Evolutionary conservation across 2,113 vertebrate species (phyloP).

Genomic region (Pholis gunnellus): DNA sequence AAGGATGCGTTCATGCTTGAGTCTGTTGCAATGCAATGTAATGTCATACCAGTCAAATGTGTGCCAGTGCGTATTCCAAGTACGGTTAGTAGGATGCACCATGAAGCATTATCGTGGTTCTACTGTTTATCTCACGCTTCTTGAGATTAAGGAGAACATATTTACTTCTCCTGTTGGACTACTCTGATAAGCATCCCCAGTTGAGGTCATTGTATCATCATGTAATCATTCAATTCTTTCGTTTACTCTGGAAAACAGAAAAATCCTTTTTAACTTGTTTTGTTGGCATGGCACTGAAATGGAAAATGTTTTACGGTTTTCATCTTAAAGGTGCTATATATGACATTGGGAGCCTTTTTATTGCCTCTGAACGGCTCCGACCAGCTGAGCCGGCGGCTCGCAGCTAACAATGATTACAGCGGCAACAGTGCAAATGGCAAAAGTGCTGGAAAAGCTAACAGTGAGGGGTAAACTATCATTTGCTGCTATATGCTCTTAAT

Average conservation of each 20-base stretch:
- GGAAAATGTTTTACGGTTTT: not conserved
- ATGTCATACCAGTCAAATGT: not conserved
- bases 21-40: not conserved
- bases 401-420: no score
- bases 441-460: no score
- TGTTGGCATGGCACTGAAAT: no score
- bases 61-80: not conserved
- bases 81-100: not conserved
- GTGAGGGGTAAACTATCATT: no score
- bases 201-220: not conserved
- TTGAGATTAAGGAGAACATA: not conserved
- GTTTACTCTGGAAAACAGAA: not conserved
- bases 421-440: no score
- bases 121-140: not conserved
- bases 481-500: no score
- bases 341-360: no score
- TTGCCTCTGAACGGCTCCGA: no score
- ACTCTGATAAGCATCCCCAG: not conserved
- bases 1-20: not conserved
- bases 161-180: not conserved
- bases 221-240: not conserved
- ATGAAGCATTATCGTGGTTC: not conserved
- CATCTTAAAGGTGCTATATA: not conserved
- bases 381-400: no score
- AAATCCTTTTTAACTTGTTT: not conserved